A percentile compares a stretch with the other conserved stretches of the same genome.
These are phyloP conservation scores for Urocynchramus pylzowi DNA, from an alignment of 2,113 vertebrate genomes.

Conservation along the genomic window DNA sequence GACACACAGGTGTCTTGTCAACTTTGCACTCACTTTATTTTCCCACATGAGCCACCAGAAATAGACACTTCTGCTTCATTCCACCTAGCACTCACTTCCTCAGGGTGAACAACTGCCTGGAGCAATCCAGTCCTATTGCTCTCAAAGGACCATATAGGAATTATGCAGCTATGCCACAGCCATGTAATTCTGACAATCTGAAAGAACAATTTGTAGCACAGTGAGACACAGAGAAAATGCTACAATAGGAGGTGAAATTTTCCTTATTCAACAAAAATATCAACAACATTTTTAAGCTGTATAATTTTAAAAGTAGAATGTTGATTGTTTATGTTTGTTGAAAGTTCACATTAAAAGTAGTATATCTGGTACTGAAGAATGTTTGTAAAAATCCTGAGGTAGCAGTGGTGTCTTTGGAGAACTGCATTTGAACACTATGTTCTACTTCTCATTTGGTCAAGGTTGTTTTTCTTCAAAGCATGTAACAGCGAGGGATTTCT, in stretches of 20 bases:
- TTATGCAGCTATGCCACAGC: background rate
- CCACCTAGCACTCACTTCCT: constrained; percentile 44
- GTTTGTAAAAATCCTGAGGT: background rate
- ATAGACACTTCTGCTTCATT: constrained; percentile 39
- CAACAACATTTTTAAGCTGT: background rate
- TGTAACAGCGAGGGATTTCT: background rate
- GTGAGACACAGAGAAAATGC: background rate
- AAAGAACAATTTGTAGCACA: background rate
- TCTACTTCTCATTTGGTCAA: background rate
- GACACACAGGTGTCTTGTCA: constrained; percentile 11
- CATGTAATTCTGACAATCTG: background rate
- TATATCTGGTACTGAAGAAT: background rate
- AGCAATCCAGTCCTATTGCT: background rate
- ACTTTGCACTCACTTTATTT: constrained; percentile 44
- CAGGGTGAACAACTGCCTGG: background rate
- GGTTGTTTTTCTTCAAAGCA: background rate
- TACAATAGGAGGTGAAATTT: background rate
- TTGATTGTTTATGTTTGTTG: background rate
- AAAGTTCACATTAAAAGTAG: background rate
- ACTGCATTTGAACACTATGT: background rate
- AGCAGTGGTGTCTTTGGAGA: background rate
- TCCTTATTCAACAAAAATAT: background rate
- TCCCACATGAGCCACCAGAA: background rate
- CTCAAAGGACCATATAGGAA: background rate
- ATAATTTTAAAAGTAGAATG: background rate